Evolutionary conservation across 37 sponge, comb jelly and placozoan species (phyloP).

Genomic region (Dysidea cf. avara): DNA sequence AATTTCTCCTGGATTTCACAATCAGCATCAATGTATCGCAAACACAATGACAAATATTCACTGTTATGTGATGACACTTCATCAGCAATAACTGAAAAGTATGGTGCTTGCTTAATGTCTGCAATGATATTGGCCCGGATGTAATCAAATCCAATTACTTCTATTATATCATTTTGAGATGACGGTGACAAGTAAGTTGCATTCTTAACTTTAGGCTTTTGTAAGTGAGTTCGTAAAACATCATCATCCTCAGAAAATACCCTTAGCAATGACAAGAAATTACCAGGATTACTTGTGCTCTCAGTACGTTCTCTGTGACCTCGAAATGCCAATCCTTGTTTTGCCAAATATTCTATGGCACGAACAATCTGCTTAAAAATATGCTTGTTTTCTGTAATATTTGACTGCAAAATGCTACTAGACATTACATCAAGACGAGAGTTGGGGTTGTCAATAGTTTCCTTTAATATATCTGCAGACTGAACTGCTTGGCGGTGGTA

Average conservation of each 20-base stretch:
- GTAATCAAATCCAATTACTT: constrained; percentile 52
- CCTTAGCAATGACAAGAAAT: constrained; percentile 27
- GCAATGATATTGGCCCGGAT: constrained; percentile 32
- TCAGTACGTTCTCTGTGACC: constrained; percentile 38
- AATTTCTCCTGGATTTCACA: constrained; percentile 47
- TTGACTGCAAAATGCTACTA: constrained; percentile 24
- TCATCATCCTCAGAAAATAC: constrained; percentile 30
- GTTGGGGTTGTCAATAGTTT: constrained; percentile 45
- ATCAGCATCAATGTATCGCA: constrained; percentile 16
- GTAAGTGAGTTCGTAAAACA: constrained; percentile 23
- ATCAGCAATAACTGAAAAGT: constrained; percentile 58
- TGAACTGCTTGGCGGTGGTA: constrained; percentile 51
- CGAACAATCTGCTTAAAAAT: constrained; percentile 55
- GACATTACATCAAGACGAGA: constrained; percentile 48
- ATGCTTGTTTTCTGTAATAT: constrained; percentile 51
- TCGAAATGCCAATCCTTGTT: constrained; percentile 49
- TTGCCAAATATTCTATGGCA: constrained; percentile 45
- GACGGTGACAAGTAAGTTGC: constrained; percentile 56
- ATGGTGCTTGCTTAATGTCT: constrained; percentile 47
- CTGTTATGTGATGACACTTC: constrained; percentile 57
- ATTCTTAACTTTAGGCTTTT: constrained; percentile 39
- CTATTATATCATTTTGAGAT: constrained; percentile 65
- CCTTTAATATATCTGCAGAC: constrained; percentile 50
- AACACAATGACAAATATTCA: constrained; percentile 48
- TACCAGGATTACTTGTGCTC: too few species aligned